Evolutionary conservation across 2,888 invertebrate species (phyloP).

Genomic region (Silvanus unidentatus): DNA sequence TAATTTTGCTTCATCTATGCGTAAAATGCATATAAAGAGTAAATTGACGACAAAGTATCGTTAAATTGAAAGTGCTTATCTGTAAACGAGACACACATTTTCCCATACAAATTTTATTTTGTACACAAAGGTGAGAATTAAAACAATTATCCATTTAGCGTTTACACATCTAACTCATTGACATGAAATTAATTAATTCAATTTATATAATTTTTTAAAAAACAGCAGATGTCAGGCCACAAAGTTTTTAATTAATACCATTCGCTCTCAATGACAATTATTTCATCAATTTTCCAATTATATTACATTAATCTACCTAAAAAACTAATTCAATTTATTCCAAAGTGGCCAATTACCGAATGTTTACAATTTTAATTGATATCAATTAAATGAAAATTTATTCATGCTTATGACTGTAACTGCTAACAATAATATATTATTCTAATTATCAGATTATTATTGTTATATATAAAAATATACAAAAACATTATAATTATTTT

Average conservation of each 20-base stretch:
- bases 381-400: too few relatives aligned
- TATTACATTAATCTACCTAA: conserved; percentile 6
- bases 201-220: conserved; percentile 6
- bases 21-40: background rate
- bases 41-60: too few relatives aligned
- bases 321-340: conserved; percentile 4
- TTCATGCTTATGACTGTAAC: too few relatives aligned
- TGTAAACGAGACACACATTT: background rate
- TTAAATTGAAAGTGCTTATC: too few relatives aligned
- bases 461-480: too few relatives aligned
- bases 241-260: conserved; percentile 11
- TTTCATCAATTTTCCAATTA: conserved; percentile 27
- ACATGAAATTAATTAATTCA: conserved; percentile 5
- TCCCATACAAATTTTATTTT: background rate
- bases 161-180: background rate
- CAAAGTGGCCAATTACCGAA: conserved; percentile 3
- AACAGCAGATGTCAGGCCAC: conserved; percentile 11
- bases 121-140: conserved; percentile 1
- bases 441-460: too few relatives aligned
- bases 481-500: too few relatives aligned
- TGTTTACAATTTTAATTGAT: background rate
- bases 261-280: conserved; percentile 20
- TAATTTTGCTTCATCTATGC: background rate
- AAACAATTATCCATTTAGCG: conserved; percentile 1
- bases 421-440: too few relatives aligned